phyloP scores from a whole-genome alignment of 1,140 invertebrate species.

The Lordiphosa mommai region DNA sequence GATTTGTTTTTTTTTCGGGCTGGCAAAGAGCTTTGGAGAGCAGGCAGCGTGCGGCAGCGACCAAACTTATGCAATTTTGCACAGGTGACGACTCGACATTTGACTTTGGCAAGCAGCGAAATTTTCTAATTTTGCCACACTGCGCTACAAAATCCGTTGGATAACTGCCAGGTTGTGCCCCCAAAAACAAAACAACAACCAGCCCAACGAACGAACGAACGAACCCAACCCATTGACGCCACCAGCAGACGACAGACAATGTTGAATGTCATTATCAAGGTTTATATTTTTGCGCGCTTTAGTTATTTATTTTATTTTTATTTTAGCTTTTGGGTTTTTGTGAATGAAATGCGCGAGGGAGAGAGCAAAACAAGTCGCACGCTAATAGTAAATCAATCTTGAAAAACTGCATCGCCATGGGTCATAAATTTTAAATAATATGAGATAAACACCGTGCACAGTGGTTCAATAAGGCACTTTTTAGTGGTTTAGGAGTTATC shows the following conservation, averaged over 20 bases:
- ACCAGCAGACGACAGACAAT: constrained; percentile 33
- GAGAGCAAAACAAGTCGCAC: constrained; percentile 1
- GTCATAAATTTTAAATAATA: no score
- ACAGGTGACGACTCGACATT: constrained; percentile 69
- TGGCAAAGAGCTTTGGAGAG: constrained; percentile 12
- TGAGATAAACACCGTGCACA: no score
- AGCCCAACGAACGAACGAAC: constrained; percentile 1
- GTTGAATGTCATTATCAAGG: constrained; percentile 76
- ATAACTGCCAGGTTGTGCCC: constrained; percentile 66
- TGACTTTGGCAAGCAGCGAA: constrained; percentile 52
- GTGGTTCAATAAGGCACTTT: no score
- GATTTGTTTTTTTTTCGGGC: constrained; percentile 3
- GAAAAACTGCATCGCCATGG: neutral
- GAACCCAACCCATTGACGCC: constrained; percentile 41
- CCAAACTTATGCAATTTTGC: constrained; percentile 60
- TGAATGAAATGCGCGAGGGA: constrained; percentile 36
- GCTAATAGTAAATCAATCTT: constrained; percentile 9
- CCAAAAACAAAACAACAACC: constrained; percentile 12
- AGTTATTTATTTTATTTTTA: no score
- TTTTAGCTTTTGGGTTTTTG: no score
- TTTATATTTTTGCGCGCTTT: constrained; percentile 54
- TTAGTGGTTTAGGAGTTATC: no score
- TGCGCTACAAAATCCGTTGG: constrained; percentile 57
- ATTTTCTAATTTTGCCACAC: constrained; percentile 58
- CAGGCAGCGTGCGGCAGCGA: constrained; percentile 9